Evolutionary conservation across 2,113 vertebrate species (phyloP), one percentile per base, ranked within the genome.

Genomic region (Psilopogon haemacephalus): DNA sequence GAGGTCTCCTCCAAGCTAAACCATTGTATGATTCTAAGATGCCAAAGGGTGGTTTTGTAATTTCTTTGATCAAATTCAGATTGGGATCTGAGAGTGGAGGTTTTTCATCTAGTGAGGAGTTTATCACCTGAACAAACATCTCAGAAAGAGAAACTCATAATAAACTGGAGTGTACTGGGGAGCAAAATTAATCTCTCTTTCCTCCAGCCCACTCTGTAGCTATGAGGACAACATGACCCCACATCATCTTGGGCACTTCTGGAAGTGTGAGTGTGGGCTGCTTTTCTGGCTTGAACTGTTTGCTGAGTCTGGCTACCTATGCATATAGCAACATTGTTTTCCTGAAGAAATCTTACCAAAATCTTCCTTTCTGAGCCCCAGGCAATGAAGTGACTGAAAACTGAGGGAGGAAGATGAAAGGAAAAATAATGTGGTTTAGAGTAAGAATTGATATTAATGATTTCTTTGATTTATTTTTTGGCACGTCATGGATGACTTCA

Each of bases 231-330:
- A 21, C 27, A 7, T 40, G 54, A 50, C 4, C 26, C 3, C 2
- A 1, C 1, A 0, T 28, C 5, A 1, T 33, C 35, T 3, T 55
- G 50, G 30, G 54, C n/a, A 55, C 15, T 18, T 0, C 1, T 21
- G 19, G 8, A 63, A 37, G 20, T 0, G 0, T 72, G 54, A 81
- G 60, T 54, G 5, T 71, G 59, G 81, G 42, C 11, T 89, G n/a
- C 26, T 89, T 84, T 90, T 72, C 48, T 84, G 62, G 59, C 38
- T 71, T 65, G 5, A 84, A 64, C 27, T 35, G 4, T 35, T 16
- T 0, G 0, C 20, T 3, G 21, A 55, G 10, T 40, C 54, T 87
- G 30, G 26, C 11, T 80, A 20, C 21, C 55, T 88, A 55, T 62
- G 40, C 83, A 73, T 1, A 58, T 59, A 65, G 15, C 6, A 40